Base-by-base conservation (phyloP, 2,113 vertebrate genomes). In the Zapus hudsonius region DNA sequence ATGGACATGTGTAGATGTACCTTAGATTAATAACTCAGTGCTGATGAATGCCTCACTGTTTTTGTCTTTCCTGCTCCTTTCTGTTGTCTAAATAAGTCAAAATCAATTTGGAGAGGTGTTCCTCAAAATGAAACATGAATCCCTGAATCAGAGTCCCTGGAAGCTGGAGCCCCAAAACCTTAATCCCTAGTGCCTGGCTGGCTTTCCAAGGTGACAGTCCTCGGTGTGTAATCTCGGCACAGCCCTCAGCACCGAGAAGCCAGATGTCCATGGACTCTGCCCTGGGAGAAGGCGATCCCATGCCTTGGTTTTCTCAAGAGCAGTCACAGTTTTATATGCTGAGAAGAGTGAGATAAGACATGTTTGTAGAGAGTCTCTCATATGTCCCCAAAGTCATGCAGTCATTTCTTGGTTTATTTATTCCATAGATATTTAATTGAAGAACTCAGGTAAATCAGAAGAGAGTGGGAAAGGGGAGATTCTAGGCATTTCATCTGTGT, bases 401-500 rank as follows among this genome's bases (percentile, higher is more conserved):
- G 27, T 74, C 2, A 11, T 63, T 79, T 89, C n/a, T 90, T 79
- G 36, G 40, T 63, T 61, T 67, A 23, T 93, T 93, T 29, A 82
- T 92, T 73, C 52, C 36, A 20, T 33, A 87, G 47, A 33, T 94
- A 40, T 61, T 90, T 76, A 61, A 12, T 33, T 44, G 83, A 96
- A 66, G 59, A 89, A 36, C 22, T 87, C 33, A 15, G 66, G 42
- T 84, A 74, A 95, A 22, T 94, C 92, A 94, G 63, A 96, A 36
- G n/a, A 95, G 52, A 22, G 25, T 31, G 31, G 63, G 83, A 67
- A 94, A 84, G 33, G 36, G 42, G 79, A 81, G 93, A 64, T 7
- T 89, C 91, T 86, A 73, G 89, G 70, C 0, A 4, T 90, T 96
- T 89, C 90, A 44, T 97, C 73, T 95, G 84, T 95, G 67, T 75